Base-by-base conservation (phyloP, 2,888 invertebrate genomes). In the Cepaea hortensis region DNA sequence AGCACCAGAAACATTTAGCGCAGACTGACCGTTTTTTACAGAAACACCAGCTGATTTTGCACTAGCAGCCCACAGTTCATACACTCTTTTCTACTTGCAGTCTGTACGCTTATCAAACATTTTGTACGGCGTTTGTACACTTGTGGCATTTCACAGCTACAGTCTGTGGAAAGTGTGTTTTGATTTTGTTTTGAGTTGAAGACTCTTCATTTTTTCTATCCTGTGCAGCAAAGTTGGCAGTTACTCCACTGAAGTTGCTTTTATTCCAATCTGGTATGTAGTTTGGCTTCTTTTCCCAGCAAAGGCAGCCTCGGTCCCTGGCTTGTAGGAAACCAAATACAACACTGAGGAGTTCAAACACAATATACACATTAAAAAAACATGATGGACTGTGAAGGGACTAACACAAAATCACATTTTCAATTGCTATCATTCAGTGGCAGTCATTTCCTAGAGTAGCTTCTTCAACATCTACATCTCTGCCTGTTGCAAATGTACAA, bases 281-380 rank as follows among this genome's bases (percentile, higher is more conserved):
- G 50, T 88, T 87, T 61, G 90, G 86, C 86, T 92, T 92, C 55
- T 89, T 91, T 81, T 90, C 90, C 92, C 92, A 93, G 87, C 93
- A 93, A 81, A 93, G 89, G 62, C 91, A 88, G 35, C 90, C 90
- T 50, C 91, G 88, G 81, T 92, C 92, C 55, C 92, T 83, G 9
- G 92, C 93, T 88, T 93, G 93, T 77, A 93, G 85, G 80, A 92
- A 88, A 84, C 91, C 92, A 87, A 92, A 93, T 80, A 91, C 90
- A 81, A 93, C 91, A 85, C 91, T 91, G 87, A 35, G 70, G 79
- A 84, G 23, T 61, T 20, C 35, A 83, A 46, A 23, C 61, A 76
- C 18, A 84, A 84, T 87, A 81, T 61, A 18, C 9, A 55, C 9
- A 6, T 55, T 55, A 55, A 55, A 0, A 55, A 55, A 55, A 55